A percentile compares a stretch with the other conserved stretches of the same genome.
phyloP scores from a whole-genome alignment of 2,113 vertebrate species.

The Cephalophus harveyi region DNA sequence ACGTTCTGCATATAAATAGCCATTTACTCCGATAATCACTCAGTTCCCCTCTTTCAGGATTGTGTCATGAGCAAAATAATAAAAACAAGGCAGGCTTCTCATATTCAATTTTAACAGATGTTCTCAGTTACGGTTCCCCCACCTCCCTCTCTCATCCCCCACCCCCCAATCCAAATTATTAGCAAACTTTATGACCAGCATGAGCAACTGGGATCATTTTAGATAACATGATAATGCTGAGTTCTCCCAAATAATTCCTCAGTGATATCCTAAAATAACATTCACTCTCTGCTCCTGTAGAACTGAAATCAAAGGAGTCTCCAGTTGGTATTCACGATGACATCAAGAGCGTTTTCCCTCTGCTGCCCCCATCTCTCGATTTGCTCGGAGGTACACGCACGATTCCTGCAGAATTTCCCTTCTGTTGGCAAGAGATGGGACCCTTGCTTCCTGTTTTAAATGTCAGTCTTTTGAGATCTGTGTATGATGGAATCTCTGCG shows the following conservation, averaged over 20 bases:
- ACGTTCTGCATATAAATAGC: neutral
- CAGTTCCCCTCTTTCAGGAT: neutral
- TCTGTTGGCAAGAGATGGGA: neutral
- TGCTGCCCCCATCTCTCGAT: too few species aligned
- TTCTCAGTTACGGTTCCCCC: neutral
- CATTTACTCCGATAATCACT: slow-evolving; percentile 39
- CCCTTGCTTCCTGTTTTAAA: neutral
- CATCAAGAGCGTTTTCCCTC: neutral
- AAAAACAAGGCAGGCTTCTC: neutral
- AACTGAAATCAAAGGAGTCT: neutral
- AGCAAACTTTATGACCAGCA: neutral
- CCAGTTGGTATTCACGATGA: neutral
- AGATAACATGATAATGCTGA: neutral
- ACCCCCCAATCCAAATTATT: neutral
- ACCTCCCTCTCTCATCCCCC: accelerated
- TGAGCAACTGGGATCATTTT: neutral
- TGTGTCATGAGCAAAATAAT: neutral
- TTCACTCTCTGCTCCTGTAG: neutral
- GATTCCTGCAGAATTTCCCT: too few species aligned
- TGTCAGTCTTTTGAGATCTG: neutral
- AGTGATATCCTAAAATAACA: neutral
- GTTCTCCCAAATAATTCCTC: neutral
- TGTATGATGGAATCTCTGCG: accelerated
- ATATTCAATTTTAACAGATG: neutral
- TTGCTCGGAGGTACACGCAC: accelerated